phyloP scores from a whole-genome alignment of 2,113 vertebrate genomes.

The Campylorhamphus procurvoides region DNA sequence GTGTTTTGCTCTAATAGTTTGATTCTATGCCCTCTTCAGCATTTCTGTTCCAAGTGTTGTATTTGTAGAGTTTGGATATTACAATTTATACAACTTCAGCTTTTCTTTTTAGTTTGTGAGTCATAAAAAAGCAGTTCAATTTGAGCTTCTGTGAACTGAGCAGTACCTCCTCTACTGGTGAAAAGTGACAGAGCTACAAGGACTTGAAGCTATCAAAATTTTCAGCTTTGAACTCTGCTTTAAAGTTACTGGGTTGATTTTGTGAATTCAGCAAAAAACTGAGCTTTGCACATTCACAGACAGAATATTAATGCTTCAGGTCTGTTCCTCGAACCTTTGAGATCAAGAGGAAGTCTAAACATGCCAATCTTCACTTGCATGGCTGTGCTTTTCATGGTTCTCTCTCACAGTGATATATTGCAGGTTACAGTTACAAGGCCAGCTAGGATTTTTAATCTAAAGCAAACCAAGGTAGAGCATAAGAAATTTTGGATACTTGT shows the following conservation, averaged over 20 bases:
- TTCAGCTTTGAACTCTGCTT: background rate
- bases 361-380: conserved; percentile 18
- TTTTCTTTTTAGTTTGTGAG: background rate
- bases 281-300: background rate
- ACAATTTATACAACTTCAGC: background rate
- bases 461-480: background rate
- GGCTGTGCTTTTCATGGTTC: conserved; percentile 24
- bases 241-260: background rate
- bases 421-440: background rate
- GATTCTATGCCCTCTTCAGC: background rate
- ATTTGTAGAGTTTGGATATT: background rate
- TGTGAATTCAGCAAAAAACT: conserved; percentile 26
- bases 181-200: background rate
- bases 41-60: background rate
- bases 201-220: background rate
- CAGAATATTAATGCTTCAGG: conserved; percentile 46
- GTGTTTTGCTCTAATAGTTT: background rate
- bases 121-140: background rate
- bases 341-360: conserved; percentile 42
- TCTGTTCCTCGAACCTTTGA: background rate
- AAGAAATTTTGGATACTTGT: background rate
- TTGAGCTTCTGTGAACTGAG: background rate
- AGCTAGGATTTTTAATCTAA: conserved; percentile 15
- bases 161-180: background rate
- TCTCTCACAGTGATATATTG: conserved; percentile 11